phyloP scores from a whole-genome alignment of 1,140 invertebrate genomes.

The Drosophila lacteicornis region DNA sequence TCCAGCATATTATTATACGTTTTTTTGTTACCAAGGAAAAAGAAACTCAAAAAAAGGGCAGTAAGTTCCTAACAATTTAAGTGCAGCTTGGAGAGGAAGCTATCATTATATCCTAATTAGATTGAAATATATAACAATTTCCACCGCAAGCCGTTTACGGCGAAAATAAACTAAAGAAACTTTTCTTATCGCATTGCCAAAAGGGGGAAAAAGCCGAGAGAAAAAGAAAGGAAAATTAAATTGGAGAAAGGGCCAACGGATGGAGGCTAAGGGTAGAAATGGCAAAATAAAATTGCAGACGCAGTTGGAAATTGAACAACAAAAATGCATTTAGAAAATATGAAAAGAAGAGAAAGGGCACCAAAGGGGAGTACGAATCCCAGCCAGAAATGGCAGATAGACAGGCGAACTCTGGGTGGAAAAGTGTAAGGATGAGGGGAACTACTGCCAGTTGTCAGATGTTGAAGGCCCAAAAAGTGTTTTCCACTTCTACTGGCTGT shows the following conservation, averaged over 20 bases:
- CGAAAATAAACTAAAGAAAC: conserved; percentile 46
- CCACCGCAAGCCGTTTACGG: conserved; percentile 64
- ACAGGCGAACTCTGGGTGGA: conserved; percentile 57
- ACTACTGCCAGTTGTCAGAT: conserved; percentile 56
- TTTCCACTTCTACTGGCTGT: conserved; percentile 25
- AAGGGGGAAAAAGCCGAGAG: conserved; percentile 3
- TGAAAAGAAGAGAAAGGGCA: conserved; percentile 47
- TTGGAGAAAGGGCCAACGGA: conserved; percentile 5
- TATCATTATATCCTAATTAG: conserved; percentile 79
- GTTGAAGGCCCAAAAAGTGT: conserved; percentile 69
- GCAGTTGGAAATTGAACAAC: conserved; percentile 81
- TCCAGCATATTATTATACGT: too few species aligned
- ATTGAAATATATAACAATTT: conserved; percentile 76
- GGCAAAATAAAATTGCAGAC: conserved; percentile 78
- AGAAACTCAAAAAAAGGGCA: neutral
- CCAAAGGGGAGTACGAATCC: conserved; percentile 14
- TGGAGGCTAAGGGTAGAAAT: conserved; percentile 13
- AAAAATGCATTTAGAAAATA: conserved; percentile 83
- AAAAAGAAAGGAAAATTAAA: conserved; percentile 39
- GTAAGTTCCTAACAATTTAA: neutral
- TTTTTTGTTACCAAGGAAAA: neutral
- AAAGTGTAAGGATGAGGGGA: conserved; percentile 31
- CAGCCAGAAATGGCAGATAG: conserved; percentile 45
- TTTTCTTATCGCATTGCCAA: conserved; percentile 67
- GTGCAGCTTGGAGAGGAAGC: conserved; percentile 27